Percentiles rank a stretch among this genome's conserved stretches.
Conservation (phyloP, 1,140 invertebrate genomes). For the Leptinotarsa defecta region DNA sequence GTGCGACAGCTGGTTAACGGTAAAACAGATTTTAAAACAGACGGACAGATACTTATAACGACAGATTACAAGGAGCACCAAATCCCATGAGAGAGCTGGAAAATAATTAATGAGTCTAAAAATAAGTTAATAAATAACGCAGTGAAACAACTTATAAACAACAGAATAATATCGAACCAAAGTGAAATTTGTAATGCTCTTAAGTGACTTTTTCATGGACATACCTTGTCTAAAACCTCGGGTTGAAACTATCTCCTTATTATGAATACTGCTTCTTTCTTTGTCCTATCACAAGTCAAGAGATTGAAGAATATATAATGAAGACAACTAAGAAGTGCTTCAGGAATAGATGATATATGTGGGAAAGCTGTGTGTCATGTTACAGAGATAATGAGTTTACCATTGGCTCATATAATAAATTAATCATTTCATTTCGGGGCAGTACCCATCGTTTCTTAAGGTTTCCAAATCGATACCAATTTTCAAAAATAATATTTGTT, state of each 20-base stretch:
- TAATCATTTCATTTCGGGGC: neutral
- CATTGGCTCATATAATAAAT: slow-evolving; percentile 13
- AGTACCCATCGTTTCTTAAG: slow-evolving; percentile 9
- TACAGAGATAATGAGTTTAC: slow-evolving; percentile 2
- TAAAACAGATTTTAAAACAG: too few relatives aligned
- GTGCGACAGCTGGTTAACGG: too few relatives aligned
- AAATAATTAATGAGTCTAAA: too few relatives aligned
- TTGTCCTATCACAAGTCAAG: neutral
- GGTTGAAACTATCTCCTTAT: neutral
- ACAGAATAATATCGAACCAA: neutral
- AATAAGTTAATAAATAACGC: neutral
- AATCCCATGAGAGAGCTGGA: neutral
- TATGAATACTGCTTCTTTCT: neutral
- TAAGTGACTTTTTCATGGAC: neutral
- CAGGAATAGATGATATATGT: slow-evolving; percentile 12
- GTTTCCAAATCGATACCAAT: slow-evolving; percentile 2
- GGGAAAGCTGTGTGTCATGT: slow-evolving; percentile 6
- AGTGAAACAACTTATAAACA: slow-evolving; percentile 6
- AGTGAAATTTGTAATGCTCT: neutral
- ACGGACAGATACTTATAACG: neutral
- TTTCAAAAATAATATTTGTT: neutral
- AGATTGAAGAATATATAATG: slow-evolving; percentile 13
- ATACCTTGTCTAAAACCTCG: neutral
- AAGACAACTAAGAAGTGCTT: slow-evolving; percentile 8
- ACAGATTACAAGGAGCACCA: neutral